Percentiles rank a stretch among this genome's conserved stretches.
These are phyloP conservation scores for Trichopoda pennipes DNA, from an alignment of 2,888 invertebrate genomes.

Conservation along the genomic window DNA sequence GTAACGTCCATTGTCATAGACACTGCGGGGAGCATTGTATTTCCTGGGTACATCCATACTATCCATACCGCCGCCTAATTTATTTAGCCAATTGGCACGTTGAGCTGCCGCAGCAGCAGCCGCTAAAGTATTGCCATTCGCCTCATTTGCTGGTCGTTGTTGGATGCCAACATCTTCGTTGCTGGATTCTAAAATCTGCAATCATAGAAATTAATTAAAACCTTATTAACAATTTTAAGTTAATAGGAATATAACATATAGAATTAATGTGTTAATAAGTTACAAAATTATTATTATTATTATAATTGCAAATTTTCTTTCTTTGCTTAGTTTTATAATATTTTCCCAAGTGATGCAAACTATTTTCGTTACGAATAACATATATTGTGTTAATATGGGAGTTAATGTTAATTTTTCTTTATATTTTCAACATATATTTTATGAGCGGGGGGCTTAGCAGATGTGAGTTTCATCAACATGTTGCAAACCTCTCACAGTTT, in stretches of 20 bases:
- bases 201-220: constrained; percentile 21
- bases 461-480: constrained; percentile 50
- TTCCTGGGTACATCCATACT: constrained; percentile 71
- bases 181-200: constrained; percentile 80
- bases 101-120: constrained; percentile 64
- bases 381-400: background rate
- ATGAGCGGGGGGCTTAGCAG: constrained; percentile 21
- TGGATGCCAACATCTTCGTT: constrained; percentile 75
- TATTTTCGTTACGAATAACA: constrained; percentile 44
- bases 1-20: constrained; percentile 74
- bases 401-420: constrained; percentile 56
- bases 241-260: background rate
- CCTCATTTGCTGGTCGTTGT: constrained; percentile 73
- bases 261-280: constrained; percentile 48
- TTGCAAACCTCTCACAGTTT: constrained; percentile 62
- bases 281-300: constrained; percentile 45
- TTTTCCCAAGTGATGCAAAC: constrained; percentile 37
- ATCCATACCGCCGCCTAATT: constrained; percentile 73
- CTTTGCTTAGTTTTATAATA: constrained; percentile 53
- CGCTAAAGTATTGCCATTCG: constrained; percentile 69
- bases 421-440: constrained; percentile 23
- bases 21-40: constrained; percentile 67
- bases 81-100: constrained; percentile 76
- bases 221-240: constrained; percentile 16
- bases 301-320: background rate